Evolutionary conservation across 2,888 invertebrate genomes (phyloP), one percentile per base, ranked within the genome.

Genomic region (Plutella xylostella): DNA sequence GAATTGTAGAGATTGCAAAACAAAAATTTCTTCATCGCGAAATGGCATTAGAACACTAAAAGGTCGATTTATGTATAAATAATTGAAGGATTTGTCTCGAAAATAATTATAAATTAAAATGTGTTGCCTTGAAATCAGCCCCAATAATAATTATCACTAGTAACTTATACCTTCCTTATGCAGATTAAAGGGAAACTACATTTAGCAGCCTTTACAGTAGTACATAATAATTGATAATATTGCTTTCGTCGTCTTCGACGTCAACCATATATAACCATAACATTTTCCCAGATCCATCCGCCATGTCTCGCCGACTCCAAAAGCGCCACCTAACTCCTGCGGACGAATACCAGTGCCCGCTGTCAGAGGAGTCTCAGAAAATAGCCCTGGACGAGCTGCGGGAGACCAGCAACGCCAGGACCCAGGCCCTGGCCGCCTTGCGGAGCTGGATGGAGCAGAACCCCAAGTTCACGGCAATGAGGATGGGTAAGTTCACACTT

Each of bases 391-490:
- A 86, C 38, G 89, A 92, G 62, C 82, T 92, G 12, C 69, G 90
- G 20, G 92, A 92, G 63, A 90, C 90, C n/a, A 85, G 87, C 14
- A 85, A 82, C 49, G 75, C 86, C 5, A 82, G 92, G 47, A 79
- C 86, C 3, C 88, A 90, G 58, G 90, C 91, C 0, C 71, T 92
- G 40, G 79, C 84, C 11, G 86, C 91, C 12, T 71, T 92, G 55
- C 78, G 92, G 39, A 87, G 86, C 57, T 92, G 92, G 91, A 85
- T 91, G 56, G 86, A 85, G 51, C 86, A 90, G 61, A 91, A 91
- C 61, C 89, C 90, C 1, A 87, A 89, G 56, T 90, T 92, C 48
- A 75, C 85, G 57, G 87, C 89, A 53, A 85, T 89, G 51, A 85
- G 92, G 56, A 80, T 91, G 69, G 91, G 91, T 90, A 68, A 72